Conservation (phyloP, 2,113 vertebrate genomes). For the Phylloscopus whistleri region DNA sequence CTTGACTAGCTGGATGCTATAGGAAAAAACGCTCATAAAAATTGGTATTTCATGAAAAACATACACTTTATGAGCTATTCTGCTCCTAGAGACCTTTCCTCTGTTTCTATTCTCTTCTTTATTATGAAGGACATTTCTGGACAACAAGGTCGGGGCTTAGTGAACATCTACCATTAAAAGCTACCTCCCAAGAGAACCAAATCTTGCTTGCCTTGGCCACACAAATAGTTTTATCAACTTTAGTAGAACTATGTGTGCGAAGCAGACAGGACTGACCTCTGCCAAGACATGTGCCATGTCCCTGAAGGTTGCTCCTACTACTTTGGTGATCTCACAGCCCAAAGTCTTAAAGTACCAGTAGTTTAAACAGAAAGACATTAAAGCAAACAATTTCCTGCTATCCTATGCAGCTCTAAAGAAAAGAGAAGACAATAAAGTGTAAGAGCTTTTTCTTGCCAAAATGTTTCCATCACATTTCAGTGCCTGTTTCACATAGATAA, state of each 20-base stretch:
- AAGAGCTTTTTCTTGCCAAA: background rate
- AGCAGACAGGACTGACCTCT: background rate
- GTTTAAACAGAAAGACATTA: background rate
- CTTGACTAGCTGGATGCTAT: background rate
- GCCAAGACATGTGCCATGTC: background rate
- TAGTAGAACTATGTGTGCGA: background rate
- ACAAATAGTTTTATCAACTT: background rate
- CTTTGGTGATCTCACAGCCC: accelerated
- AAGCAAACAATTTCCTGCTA: background rate
- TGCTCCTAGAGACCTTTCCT: background rate
- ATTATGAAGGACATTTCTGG: background rate
- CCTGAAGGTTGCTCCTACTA: background rate
- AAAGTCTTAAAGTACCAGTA: background rate
- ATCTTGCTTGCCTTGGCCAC: background rate
- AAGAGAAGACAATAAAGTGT: background rate
- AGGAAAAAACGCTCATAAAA: background rate
- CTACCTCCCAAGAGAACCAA: background rate
- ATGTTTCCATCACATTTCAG: background rate
- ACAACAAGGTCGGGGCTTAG: background rate
- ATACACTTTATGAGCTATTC: background rate
- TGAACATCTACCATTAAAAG: background rate
- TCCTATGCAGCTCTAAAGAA: background rate
- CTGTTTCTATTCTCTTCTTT: background rate
- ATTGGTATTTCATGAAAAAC: background rate
- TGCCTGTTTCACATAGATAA: background rate